A percentile compares a stretch with the other conserved stretches of the same genome.
Conservation (phyloP, 2,113 vertebrate genomes). For the Labeo rohita region DNA sequence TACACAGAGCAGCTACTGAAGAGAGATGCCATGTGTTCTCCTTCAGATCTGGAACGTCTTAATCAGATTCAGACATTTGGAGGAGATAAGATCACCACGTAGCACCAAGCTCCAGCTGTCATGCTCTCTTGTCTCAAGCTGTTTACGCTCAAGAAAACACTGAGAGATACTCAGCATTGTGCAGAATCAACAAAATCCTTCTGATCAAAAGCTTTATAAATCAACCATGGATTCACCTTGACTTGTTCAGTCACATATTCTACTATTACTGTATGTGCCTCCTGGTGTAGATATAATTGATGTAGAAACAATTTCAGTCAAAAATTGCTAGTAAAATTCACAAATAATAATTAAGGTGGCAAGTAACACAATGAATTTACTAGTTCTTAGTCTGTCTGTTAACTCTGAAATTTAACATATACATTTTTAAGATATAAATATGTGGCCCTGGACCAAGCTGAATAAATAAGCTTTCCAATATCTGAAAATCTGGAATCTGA, state of each 20-base stretch:
- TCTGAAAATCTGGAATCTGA: too few species aligned
- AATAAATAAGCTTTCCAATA: too few species aligned
- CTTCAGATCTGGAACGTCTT: conserved; percentile 24
- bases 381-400: too few species aligned
- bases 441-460: too few species aligned
- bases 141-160: background rate
- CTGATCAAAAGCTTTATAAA: background rate
- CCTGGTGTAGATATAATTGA: too few species aligned
- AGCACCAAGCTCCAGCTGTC: conserved; percentile 14
- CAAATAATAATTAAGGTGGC: too few species aligned
- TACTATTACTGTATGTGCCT: too few species aligned
- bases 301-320: too few species aligned
- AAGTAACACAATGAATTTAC: too few species aligned
- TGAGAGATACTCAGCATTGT: conserved; percentile 11
- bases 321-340: too few species aligned
- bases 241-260: background rate
- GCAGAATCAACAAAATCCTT: background rate
- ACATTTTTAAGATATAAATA: too few species aligned
- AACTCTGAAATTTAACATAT: too few species aligned
- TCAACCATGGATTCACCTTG: background rate
- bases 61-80: conserved; percentile 17
- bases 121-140: conserved; percentile 15
- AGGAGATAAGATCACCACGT: conserved; percentile 15
- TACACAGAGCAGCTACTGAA: background rate
- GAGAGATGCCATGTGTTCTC: conserved; percentile 6